Evolutionary conservation across 2,113 vertebrate genomes (phyloP).

Genomic region (Ochotona curzoniae): DNA sequence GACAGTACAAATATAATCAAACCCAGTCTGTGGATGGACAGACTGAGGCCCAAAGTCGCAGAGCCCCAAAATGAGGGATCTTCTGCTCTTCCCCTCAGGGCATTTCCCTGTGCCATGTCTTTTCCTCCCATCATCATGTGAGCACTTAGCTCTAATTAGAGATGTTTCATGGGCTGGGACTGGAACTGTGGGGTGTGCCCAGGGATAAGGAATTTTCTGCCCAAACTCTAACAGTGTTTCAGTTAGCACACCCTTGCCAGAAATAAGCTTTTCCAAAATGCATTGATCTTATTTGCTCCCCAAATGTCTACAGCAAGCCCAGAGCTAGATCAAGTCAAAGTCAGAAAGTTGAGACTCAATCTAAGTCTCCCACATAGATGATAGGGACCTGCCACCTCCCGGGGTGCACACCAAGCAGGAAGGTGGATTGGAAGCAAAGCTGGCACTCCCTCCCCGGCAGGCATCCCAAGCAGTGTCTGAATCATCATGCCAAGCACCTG

Average conservation of each 20-base stretch:
- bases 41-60: background rate
- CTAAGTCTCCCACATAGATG: too few species aligned
- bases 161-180: background rate
- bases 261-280: background rate
- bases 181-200: accelerated
- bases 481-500: too few species aligned
- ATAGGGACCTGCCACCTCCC: too few species aligned
- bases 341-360: too few species aligned
- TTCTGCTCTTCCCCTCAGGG: background rate
- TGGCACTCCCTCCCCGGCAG: too few species aligned
- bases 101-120: background rate
- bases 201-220: background rate
- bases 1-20: background rate
- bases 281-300: too few species aligned
- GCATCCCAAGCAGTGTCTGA: too few species aligned
- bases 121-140: too few species aligned
- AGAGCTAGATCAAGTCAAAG: too few species aligned
- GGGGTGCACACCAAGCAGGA: too few species aligned
- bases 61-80: background rate
- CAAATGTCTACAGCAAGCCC: too few species aligned
- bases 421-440: too few species aligned
- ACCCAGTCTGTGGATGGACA: background rate
- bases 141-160: background rate
- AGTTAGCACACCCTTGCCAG: background rate
- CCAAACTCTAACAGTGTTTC: background rate